These are phyloP conservation scores for Calephelis nemesis DNA, from an alignment of 1,140 invertebrate species.

Conservation along the genomic window DNA sequence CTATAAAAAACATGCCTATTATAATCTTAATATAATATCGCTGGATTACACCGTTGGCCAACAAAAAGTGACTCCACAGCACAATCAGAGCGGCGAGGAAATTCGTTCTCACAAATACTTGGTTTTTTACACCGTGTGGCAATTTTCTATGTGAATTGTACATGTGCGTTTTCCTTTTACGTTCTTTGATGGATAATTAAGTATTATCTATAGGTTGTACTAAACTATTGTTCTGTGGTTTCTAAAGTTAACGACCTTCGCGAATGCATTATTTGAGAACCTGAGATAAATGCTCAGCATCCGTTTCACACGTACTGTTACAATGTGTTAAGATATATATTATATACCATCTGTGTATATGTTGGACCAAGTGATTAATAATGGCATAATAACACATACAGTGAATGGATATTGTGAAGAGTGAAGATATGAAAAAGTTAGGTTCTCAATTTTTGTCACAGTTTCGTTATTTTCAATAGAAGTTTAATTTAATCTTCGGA, in stretches of 20 bases:
- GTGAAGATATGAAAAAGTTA: no score
- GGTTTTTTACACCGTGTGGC: conserved; percentile 29
- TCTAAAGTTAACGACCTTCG: conserved; percentile 5
- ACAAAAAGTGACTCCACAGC: conserved; percentile 34
- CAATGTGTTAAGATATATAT: background rate
- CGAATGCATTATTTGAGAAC: conserved; percentile 7
- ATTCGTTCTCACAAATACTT: conserved; percentile 28
- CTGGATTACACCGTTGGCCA: conserved; percentile 15
- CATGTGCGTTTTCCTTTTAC: conserved; percentile 20
- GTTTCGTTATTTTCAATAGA: no score
- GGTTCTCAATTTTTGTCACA: no score
- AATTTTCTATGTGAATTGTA: conserved; percentile 33
- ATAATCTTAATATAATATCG: conserved; percentile 13
- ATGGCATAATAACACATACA: no score
- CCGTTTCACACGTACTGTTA: conserved; percentile 5
- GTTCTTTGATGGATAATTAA: conserved; percentile 14
- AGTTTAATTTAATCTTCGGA: no score
- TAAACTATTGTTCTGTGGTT: conserved; percentile 11
- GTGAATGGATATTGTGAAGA: no score
- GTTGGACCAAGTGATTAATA: no score
- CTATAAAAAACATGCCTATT: conserved; percentile 5
- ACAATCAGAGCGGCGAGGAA: conserved; percentile 30
- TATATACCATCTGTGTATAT: no score
- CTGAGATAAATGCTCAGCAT: conserved; percentile 6
- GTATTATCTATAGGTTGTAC: conserved; percentile 10